phyloP scores from a whole-genome alignment of 2,888 invertebrate species.

The Phoronis australis region DNA sequence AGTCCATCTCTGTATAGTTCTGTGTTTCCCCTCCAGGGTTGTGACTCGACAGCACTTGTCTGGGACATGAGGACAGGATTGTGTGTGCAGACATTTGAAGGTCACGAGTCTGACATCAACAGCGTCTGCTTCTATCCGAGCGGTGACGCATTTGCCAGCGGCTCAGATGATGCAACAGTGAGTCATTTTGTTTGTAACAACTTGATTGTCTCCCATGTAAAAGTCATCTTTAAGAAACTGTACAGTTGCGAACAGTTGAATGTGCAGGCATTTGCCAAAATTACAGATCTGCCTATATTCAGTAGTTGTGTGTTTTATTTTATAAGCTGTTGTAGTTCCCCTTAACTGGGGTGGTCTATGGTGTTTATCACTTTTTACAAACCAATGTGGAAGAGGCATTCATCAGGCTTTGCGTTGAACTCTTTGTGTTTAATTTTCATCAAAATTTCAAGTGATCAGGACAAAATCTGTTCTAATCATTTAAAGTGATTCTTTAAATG shows the following conservation, averaged over 20 bases:
- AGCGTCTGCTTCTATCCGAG: constrained; percentile 97
- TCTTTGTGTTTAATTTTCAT: too few relatives aligned
- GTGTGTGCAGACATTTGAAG: constrained; percentile 97
- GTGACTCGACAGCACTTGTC: constrained; percentile 93
- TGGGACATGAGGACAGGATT: constrained; percentile 99
- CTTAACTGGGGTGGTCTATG: too few relatives aligned
- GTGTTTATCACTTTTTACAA: too few relatives aligned
- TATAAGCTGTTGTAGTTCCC: too few relatives aligned
- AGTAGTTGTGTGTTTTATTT: too few relatives aligned
- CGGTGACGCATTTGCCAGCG: constrained; percentile 96
- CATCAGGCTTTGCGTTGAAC: too few relatives aligned
- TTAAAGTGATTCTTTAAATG: too few relatives aligned
- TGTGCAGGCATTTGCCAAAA: background rate
- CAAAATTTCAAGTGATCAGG: too few relatives aligned
- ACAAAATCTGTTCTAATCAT: too few relatives aligned
- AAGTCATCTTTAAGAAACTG: background rate
- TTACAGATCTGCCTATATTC: background rate
- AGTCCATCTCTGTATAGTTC: too few relatives aligned
- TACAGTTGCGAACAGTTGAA: background rate
- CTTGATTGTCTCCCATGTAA: background rate
- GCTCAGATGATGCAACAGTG: constrained; percentile 95
- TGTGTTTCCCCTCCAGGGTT: constrained; percentile 66
- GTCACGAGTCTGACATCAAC: constrained; percentile 97
- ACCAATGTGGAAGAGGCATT: too few relatives aligned
- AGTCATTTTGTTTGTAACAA: constrained; percentile 40